Evolutionary conservation across 2,797 vertebrate species (phyloP).

Genomic region (Paramormyrops hopkinsi): DNA sequence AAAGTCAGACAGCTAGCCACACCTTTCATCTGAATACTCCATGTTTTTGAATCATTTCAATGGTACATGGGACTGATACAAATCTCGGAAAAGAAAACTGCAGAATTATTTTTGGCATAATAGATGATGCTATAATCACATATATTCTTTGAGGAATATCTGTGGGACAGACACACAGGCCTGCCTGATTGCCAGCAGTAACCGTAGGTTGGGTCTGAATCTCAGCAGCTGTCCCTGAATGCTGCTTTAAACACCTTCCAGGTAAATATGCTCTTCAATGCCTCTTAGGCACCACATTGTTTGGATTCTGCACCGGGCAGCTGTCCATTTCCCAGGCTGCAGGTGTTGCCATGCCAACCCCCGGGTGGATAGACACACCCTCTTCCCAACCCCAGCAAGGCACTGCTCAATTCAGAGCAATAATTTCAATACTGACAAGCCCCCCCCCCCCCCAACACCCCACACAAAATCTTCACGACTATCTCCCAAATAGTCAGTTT

Average conservation of each 20-base stretch:
- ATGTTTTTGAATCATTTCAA: neutral
- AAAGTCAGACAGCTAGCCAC: neutral
- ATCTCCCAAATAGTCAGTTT: neutral
- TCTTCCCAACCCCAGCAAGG: neutral
- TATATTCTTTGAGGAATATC: neutral
- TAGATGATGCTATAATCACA: neutral
- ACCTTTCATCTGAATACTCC: neutral
- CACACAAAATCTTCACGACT: neutral
- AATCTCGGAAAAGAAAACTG: neutral
- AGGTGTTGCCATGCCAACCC: neutral
- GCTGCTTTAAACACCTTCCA: neutral
- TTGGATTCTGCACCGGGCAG: neutral
- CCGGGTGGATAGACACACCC: neutral
- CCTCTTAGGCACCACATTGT: neutral
- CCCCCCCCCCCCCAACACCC: neutral
- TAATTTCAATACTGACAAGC: neutral
- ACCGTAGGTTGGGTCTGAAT: neutral
- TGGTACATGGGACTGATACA: neutral
- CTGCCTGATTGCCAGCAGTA: neutral
- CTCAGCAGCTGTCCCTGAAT: neutral
- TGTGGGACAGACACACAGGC: neutral
- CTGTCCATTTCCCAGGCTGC: neutral
- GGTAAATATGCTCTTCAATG: neutral
- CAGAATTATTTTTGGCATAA: neutral
- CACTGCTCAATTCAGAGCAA: slow-evolving; percentile 12